These are phyloP conservation scores for Sphaeridia pumilis DNA, from an alignment of 2,888 invertebrate species.

Conservation along the genomic window DNA sequence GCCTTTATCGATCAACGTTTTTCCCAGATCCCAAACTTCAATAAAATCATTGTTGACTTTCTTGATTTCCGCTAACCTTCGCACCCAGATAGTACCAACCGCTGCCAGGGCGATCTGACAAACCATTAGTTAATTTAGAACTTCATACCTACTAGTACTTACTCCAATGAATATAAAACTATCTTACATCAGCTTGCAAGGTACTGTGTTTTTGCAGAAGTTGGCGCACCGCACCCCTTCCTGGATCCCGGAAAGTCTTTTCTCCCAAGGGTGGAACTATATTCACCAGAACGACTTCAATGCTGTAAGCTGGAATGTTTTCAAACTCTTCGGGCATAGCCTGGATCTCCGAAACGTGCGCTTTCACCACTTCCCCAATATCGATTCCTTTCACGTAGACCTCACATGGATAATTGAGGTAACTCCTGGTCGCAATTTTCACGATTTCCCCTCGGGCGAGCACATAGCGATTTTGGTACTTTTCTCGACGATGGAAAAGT, in stretches of 20 bases:
- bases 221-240: background rate
- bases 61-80: constrained; percentile 3
- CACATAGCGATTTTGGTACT: constrained; percentile 4
- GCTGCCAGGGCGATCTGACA: constrained; percentile 8
- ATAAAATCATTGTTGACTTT: background rate
- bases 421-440: constrained; percentile 4
- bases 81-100: constrained; percentile 10
- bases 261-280: constrained; percentile 8
- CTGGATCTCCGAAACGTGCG: background rate
- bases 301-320: constrained; percentile 1
- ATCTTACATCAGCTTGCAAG: constrained; percentile 10
- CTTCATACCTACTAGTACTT: background rate
- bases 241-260: constrained; percentile 3
- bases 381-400: constrained; percentile 8
- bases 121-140: background rate
- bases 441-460: constrained; percentile 8
- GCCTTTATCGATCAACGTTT: background rate
- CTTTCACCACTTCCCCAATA: constrained; percentile 3
- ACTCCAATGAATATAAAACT: background rate
- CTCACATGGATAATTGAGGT: background rate
- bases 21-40: constrained; percentile 10
- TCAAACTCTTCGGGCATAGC: constrained; percentile 8
- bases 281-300: constrained; percentile 10
- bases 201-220: background rate
- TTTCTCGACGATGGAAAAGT: constrained; percentile 8